Evolutionary conservation across 1,140 invertebrate genomes (phyloP).

Genomic region (Sarcophaga bullata): DNA sequence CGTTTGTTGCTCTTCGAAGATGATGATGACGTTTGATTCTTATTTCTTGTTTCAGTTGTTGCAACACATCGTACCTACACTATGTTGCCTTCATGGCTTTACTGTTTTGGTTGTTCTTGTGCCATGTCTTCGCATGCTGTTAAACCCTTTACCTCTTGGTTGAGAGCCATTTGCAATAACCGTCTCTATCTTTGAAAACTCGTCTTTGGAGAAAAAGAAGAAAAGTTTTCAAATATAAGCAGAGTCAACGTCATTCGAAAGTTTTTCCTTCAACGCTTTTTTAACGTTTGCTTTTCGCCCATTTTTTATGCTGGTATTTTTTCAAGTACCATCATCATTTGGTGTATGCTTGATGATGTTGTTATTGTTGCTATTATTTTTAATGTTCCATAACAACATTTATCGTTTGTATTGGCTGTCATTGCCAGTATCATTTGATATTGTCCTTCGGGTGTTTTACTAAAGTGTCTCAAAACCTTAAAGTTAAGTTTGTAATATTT

Average conservation of each 20-base stretch:
- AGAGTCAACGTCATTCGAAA: conserved; percentile 30
- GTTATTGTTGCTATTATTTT: neutral
- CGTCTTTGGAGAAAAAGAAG: neutral
- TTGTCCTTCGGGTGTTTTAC: conserved; percentile 34
- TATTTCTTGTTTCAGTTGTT: neutral
- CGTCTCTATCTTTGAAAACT: neutral
- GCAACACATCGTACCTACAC: neutral
- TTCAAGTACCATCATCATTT: neutral
- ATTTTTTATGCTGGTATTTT: conserved; percentile 1
- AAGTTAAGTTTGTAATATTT: neutral
- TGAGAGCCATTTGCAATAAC: neutral
- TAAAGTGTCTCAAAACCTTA: conserved; percentile 25
- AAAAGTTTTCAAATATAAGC: neutral
- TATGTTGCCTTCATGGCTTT: neutral
- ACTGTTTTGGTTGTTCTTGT: neutral
- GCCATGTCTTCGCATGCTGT: neutral
- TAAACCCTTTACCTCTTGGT: too few relatives aligned
- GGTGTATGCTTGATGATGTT: too few relatives aligned
- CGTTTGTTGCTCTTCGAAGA: neutral
- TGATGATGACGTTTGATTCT: neutral
- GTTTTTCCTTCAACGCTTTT: neutral
- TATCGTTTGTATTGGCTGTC: conserved; percentile 24
- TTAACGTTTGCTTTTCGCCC: neutral
- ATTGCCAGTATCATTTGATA: conserved; percentile 38
- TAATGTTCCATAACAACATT: neutral